Conservation (phyloP, 2,888 invertebrate species). For the Cryptus armator region DNA sequence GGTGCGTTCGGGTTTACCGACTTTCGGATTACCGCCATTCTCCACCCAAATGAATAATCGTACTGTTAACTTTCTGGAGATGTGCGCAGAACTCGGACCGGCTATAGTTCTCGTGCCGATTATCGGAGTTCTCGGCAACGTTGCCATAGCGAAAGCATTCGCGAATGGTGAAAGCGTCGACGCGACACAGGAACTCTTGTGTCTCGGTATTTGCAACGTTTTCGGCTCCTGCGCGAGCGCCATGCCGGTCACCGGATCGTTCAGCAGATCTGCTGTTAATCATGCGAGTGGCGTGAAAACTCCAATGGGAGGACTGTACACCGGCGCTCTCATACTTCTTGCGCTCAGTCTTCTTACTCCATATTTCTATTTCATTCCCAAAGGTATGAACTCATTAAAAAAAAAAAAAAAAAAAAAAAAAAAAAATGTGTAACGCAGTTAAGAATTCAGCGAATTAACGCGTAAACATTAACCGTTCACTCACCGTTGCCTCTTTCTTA, state of each 20-base stretch:
- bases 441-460: not conserved
- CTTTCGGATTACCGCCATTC: conserved; percentile 90
- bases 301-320: conserved; percentile 94
- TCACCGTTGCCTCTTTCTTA: not conserved
- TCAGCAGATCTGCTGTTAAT: conserved; percentile 96
- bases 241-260: conserved; percentile 96
- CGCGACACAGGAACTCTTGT: conserved; percentile 95
- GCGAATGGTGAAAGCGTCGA: conserved; percentile 93
- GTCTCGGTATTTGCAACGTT: conserved; percentile 94
- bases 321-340: conserved; percentile 92
- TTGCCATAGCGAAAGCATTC: conserved; percentile 98
- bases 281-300: conserved; percentile 97
- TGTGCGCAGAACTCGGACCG: conserved; percentile 93
- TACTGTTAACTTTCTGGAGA: conserved; percentile 88
- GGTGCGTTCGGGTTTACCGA: conserved; percentile 91
- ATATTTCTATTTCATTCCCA: conserved; percentile 95
- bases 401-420: not conserved
- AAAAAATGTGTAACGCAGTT: not conserved
- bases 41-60: conserved; percentile 88
- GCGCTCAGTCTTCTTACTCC: conserved; percentile 95
- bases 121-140: conserved; percentile 96
- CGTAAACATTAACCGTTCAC: not conserved
- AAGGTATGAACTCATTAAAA: conserved; percentile 84
- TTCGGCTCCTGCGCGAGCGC: conserved; percentile 95
- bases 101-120: conserved; percentile 95